Evolutionary conservation across 2,888 invertebrate species (phyloP).

Genomic region (Drosophila mulleri): DNA sequence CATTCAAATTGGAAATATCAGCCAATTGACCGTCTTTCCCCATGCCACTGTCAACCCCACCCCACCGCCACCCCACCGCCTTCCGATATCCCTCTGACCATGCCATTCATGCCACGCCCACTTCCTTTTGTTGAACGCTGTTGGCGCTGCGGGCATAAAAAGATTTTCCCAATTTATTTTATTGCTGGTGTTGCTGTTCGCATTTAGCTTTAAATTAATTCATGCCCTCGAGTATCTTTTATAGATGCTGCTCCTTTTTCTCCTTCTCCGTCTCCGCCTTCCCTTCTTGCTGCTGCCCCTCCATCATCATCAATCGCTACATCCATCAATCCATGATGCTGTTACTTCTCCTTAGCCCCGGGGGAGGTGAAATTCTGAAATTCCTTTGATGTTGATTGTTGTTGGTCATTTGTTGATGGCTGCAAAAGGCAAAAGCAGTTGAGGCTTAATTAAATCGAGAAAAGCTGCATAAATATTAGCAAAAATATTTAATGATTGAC

Average conservation of each 20-base stretch:
- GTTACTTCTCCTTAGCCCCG: neutral
- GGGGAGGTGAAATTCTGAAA: neutral
- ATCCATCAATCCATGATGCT: conserved; percentile 5
- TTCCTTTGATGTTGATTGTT: conserved; percentile 50
- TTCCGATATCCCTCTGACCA: neutral
- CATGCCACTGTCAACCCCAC: neutral
- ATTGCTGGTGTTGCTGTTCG: conserved; percentile 43
- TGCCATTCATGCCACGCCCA: neutral
- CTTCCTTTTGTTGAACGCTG: conserved; percentile 35
- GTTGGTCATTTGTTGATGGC: conserved; percentile 30
- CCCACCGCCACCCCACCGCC: neutral
- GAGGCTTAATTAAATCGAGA: conserved; percentile 26
- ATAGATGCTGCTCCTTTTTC: conserved; percentile 17
- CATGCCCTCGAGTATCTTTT: conserved; percentile 51
- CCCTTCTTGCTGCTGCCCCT: neutral
- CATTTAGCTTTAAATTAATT: conserved; percentile 62
- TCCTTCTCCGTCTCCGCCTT: neutral
- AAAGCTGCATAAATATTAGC: conserved; percentile 32
- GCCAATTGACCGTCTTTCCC: conserved; percentile 26
- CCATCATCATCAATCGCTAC: conserved; percentile 2
- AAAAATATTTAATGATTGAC: conserved; percentile 29
- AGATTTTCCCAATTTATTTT: conserved; percentile 57
- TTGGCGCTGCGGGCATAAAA: conserved; percentile 45
- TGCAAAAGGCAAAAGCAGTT: conserved; percentile 6
- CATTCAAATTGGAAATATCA: conserved; percentile 51